Conservation (phyloP, 2,797 vertebrate species). For the Sparus aurata region DNA sequence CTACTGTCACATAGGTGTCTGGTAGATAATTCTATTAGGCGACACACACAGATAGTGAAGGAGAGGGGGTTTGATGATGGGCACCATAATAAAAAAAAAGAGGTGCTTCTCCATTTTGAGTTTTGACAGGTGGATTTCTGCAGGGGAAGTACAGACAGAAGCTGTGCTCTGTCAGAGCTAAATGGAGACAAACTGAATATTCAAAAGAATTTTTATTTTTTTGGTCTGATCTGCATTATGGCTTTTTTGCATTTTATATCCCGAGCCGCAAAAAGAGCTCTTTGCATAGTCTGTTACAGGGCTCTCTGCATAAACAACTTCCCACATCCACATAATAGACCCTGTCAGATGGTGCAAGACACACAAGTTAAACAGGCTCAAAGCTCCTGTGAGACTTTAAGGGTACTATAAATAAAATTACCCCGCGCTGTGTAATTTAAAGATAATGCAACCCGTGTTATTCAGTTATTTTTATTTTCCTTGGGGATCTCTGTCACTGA, state of each 20-base stretch:
- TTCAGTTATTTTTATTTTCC: neutral
- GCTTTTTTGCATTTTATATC: conserved; percentile 45
- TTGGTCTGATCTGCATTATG: conserved; percentile 53
- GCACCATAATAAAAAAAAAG: conserved; percentile 54
- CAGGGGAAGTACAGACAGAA: conserved; percentile 42
- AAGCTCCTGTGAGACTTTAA: conserved; percentile 18
- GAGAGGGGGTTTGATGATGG: conserved; percentile 49
- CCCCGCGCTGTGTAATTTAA: neutral
- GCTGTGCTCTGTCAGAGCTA: conserved; percentile 32
- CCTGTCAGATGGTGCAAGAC: conserved; percentile 22
- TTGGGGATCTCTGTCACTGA: neutral
- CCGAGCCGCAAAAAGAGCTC: conserved; percentile 17
- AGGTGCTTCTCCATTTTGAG: conserved; percentile 62
- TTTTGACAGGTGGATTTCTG: conserved; percentile 66
- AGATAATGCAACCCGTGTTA: neutral
- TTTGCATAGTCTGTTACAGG: conserved; percentile 40
- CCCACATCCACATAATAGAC: conserved; percentile 7
- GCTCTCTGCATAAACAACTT: conserved; percentile 35
- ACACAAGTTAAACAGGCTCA: conserved; percentile 12
- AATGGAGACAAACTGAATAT: conserved; percentile 67
- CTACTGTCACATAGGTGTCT: conserved; percentile 42
- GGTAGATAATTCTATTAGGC: conserved; percentile 44
- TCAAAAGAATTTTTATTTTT: conserved; percentile 39
- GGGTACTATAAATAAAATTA: conserved; percentile 6
- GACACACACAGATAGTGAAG: conserved; percentile 29